Evolutionary conservation across 2,797 vertebrate genomes (phyloP).

Genomic region (Sitta carolinensis): DNA sequence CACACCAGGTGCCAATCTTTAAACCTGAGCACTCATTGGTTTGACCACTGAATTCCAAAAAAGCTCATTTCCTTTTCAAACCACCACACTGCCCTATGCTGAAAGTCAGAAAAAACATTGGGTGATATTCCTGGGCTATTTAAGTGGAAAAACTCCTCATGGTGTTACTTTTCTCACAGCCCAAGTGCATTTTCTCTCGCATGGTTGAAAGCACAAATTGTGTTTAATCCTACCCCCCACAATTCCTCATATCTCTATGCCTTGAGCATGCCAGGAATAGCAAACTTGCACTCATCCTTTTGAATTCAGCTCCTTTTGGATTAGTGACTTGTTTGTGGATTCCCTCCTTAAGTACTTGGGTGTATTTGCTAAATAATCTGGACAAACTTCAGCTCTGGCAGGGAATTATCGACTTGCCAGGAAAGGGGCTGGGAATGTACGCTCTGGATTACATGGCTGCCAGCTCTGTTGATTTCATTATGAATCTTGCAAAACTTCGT

Average conservation of each 20-base stretch:
- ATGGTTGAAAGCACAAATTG: background rate
- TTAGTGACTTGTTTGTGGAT: slow-evolving; percentile 28
- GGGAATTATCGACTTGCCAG: background rate
- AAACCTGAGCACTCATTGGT: too few species aligned
- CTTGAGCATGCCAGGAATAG: background rate
- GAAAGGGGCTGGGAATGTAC: background rate
- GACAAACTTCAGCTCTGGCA: slow-evolving; percentile 10
- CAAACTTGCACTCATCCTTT: background rate
- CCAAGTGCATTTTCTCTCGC: background rate
- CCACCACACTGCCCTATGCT: background rate
- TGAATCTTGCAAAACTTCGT: background rate
- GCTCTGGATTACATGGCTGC: background rate
- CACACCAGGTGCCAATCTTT: too few species aligned
- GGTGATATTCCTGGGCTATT: background rate
- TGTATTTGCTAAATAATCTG: slow-evolving; percentile 44
- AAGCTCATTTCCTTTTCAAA: too few species aligned
- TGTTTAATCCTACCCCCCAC: background rate
- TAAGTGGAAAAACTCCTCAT: background rate
- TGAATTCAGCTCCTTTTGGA: background rate
- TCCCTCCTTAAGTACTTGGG: background rate
- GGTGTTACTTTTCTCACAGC: background rate
- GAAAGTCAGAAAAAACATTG: background rate
- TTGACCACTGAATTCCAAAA: too few species aligned
- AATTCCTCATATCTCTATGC: background rate
- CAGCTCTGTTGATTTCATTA: background rate